Conservation (phyloP, 2,888 invertebrate genomes). For the Omphaloscelis lunosa region DNA sequence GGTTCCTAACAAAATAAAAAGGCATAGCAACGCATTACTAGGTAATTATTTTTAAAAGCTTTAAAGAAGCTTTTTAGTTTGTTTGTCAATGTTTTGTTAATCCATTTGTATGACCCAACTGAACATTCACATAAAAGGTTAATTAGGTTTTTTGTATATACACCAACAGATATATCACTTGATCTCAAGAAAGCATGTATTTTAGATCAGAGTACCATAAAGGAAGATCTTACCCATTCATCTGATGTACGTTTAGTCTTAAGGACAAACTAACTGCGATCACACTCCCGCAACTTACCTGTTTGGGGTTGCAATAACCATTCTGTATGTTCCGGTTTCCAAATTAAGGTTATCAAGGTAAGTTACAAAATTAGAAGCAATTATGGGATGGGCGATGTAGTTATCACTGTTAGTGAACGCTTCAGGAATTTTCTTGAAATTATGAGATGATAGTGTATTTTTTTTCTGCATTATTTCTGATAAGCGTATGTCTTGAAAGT, state of each 20-base stretch:
- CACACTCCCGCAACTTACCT: constrained; percentile 8
- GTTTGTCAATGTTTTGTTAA: background rate
- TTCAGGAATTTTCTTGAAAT: background rate
- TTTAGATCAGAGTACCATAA: background rate
- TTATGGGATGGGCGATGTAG: constrained; percentile 24
- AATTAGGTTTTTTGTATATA: too few species aligned
- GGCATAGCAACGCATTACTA: too few species aligned
- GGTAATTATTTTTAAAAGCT: too few species aligned
- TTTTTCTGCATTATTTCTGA: background rate
- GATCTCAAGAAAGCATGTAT: background rate
- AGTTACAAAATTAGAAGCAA: constrained; percentile 30
- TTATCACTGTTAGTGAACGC: background rate
- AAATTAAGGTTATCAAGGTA: constrained; percentile 26
- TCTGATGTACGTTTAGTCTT: background rate
- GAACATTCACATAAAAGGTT: background rate
- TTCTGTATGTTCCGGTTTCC: constrained; percentile 2
- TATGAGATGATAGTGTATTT: background rate
- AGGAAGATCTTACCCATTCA: constrained; percentile 2
- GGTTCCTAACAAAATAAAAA: too few species aligned
- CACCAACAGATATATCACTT: background rate
- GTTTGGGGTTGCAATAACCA: constrained; percentile 34
- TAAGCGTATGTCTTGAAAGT: too few species aligned
- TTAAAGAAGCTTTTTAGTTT: background rate
- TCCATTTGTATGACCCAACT: background rate
- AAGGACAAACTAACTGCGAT: constrained; percentile 19